Evolutionary conservation across 2,113 vertebrate species (phyloP).

Genomic region (Paradoxurus hermaphroditus): DNA sequence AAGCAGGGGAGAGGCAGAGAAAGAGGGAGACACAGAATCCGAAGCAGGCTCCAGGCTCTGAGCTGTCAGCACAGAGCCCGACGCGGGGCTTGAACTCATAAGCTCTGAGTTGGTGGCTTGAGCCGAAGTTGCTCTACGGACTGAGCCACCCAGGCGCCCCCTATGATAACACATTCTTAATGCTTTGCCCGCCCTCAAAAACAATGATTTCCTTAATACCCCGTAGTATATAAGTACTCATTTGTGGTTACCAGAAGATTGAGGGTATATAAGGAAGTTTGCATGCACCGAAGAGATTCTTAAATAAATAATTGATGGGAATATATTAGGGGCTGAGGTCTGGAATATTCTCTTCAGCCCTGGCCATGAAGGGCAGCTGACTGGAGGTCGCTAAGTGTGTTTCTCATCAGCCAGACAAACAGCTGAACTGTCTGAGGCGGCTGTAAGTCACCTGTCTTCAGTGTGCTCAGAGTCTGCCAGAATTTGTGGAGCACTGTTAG

Average conservation of each 20-base stretch:
- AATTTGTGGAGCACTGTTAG: background rate
- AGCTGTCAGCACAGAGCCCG: too few relatives aligned
- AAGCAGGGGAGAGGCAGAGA: too few relatives aligned
- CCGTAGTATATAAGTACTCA: background rate
- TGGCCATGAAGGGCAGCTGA: background rate
- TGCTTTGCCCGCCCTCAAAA: background rate
- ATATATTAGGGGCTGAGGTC: background rate
- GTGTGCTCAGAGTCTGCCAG: too few relatives aligned
- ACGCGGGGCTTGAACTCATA: too few relatives aligned
- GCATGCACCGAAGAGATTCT: background rate
- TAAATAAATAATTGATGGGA: background rate
- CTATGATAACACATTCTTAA: background rate
- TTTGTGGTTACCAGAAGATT: background rate
- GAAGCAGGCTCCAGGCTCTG: too few relatives aligned
- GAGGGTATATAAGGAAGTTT: background rate
- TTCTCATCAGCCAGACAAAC: background rate
- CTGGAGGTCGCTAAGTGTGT: fast-evolving
- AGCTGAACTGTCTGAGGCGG: background rate
- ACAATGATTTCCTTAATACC: background rate
- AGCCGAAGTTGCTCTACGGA: too few relatives aligned
- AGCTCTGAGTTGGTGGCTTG: too few relatives aligned
- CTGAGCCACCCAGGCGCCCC: too few relatives aligned
- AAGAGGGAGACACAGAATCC: too few relatives aligned
- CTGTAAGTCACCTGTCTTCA: background rate
- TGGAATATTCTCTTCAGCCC: background rate